Evolutionary conservation across 92 coral and sea anemone species (phyloP).

Genomic region (Epizoanthus rinbou): DNA sequence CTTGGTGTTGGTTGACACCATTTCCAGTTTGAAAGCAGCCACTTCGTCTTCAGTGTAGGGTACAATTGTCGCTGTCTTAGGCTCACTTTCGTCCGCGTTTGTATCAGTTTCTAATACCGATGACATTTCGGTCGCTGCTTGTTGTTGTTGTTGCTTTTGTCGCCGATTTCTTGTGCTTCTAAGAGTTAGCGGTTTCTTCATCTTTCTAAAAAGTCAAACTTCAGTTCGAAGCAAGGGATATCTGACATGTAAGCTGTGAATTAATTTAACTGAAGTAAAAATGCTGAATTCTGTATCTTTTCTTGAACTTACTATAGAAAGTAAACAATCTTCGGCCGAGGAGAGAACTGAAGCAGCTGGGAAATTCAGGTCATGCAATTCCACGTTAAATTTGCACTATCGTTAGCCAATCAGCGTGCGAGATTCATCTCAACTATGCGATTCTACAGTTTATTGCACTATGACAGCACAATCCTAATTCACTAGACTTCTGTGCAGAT

Average conservation of each 20-base stretch:
- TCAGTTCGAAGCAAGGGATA: slow-evolving; percentile 6
- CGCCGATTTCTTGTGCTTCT: slow-evolving; percentile 5
- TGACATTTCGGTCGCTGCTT: neutral
- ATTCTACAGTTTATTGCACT: neutral
- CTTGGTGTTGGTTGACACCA: slow-evolving; percentile 52
- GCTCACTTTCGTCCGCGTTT: neutral
- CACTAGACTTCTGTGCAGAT: too few relatives aligned
- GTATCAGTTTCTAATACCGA: neutral
- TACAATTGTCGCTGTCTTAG: slow-evolving; percentile 27
- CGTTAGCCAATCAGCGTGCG: slow-evolving; percentile 13
- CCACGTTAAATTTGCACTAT: slow-evolving; percentile 8
- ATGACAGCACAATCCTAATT: too few relatives aligned
- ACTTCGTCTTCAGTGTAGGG: slow-evolving; percentile 35
- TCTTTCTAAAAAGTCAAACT: slow-evolving; percentile 33
- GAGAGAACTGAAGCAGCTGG: neutral
- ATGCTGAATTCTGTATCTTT: neutral
- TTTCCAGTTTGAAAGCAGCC: slow-evolving; percentile 6
- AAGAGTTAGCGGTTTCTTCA: slow-evolving; percentile 5
- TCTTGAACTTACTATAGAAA: too few relatives aligned
- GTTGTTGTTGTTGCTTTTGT: neutral
- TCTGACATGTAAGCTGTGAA: slow-evolving; percentile 3
- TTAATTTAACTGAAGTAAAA: neutral
- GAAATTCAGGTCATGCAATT: slow-evolving; percentile 14
- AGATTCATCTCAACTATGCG: slow-evolving; percentile 18
- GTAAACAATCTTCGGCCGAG: too few relatives aligned